Evolutionary conservation across 1,140 invertebrate genomes (phyloP).

Genomic region (Caenorhabditis briggsae): DNA sequence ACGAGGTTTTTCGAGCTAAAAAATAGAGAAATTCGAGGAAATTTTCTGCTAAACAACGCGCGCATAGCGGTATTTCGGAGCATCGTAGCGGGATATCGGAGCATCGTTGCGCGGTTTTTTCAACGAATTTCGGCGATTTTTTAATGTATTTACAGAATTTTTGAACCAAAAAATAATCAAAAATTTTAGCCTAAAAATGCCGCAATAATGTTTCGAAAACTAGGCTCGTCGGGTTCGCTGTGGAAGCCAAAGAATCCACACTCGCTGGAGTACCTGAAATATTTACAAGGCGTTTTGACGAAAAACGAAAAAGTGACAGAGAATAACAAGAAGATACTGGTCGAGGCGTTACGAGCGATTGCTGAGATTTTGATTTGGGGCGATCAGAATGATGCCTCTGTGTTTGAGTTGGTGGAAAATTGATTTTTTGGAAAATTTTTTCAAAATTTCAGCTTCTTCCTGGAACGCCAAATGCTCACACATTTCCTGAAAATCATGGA

Average conservation of each 20-base stretch:
- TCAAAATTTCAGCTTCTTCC: constrained; percentile 86
- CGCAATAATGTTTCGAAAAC: constrained; percentile 49
- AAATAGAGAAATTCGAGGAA: neutral
- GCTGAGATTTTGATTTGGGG: constrained; percentile 99
- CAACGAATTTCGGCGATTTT: neutral
- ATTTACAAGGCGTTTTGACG: constrained; percentile 92
- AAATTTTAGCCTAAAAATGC: neutral
- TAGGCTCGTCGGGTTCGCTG: constrained; percentile 63
- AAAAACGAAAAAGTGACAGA: constrained; percentile 97
- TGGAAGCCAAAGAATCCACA: constrained; percentile 78
- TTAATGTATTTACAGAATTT: neutral
- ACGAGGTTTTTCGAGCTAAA: neutral
- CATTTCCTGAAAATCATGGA: constrained; percentile 97
- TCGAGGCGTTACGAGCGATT: constrained; percentile 95
- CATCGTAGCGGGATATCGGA: neutral
- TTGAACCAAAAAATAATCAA: neutral
- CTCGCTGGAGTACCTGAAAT: constrained; percentile 79
- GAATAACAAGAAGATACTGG: constrained; percentile 91
- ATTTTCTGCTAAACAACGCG: neutral
- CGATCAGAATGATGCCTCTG: constrained; percentile 98
- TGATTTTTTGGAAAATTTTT: constrained; percentile 71
- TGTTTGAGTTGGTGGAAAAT: constrained; percentile 90
- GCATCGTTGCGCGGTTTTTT: constrained; percentile 4
- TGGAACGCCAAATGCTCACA: constrained; percentile 99
- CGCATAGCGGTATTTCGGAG: constrained; percentile 1